Conservation (phyloP, 2,113 vertebrate species). For the Danio rerio region DNA sequence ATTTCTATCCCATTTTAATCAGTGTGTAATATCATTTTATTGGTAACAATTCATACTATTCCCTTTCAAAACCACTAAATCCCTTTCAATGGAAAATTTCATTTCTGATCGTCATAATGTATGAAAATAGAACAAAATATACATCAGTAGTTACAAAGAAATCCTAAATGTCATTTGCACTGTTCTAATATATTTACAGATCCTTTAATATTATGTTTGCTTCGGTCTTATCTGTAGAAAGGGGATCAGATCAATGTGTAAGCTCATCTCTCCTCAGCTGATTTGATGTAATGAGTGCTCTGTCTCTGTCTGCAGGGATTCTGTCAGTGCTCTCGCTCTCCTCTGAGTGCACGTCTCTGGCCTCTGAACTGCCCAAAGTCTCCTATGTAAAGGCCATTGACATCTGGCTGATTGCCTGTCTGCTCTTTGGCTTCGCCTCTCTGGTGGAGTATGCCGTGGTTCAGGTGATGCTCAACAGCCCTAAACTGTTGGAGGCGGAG, state of each 20-base stretch:
- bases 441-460: constrained; percentile 97
- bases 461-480: constrained; percentile 97
- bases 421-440: constrained; percentile 97
- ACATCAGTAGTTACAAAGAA: no score
- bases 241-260: constrained; percentile 6
- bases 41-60: no score
- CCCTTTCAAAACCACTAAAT: no score
- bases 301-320: constrained; percentile 80
- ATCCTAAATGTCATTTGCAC: neutral
- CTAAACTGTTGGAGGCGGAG: constrained; percentile 92
- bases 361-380: constrained; percentile 95
- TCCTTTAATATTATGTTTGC: neutral
- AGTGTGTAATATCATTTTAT: no score
- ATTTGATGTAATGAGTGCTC: neutral
- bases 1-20: no score
- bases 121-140: no score
- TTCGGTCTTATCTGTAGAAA: neutral
- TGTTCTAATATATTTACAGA: neutral
- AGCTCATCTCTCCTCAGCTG: neutral
- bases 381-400: constrained; percentile 98
- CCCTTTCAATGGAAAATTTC: no score
- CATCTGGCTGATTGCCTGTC: constrained; percentile 97
- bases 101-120: no score
- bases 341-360: constrained; percentile 95
- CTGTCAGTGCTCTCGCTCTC: constrained; percentile 98